Evolutionary conservation across 1,140 invertebrate genomes (phyloP).

Genomic region (Leptonema lineaticorne): DNA sequence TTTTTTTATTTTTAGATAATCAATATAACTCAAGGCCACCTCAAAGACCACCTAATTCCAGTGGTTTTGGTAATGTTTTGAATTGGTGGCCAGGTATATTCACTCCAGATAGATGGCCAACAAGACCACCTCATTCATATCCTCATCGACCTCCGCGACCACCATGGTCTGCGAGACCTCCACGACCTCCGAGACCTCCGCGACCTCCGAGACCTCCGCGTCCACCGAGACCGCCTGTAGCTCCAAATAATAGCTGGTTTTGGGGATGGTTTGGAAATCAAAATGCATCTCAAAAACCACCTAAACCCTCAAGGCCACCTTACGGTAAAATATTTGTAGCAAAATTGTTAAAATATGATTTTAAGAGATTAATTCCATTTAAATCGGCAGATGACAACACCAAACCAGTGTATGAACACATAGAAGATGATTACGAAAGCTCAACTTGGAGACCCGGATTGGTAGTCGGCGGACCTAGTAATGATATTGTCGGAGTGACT

Average conservation of each 20-base stretch:
- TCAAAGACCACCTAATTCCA: background rate
- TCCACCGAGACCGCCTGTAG: background rate
- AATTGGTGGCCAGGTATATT: constrained; percentile 27
- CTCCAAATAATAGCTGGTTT: constrained; percentile 27
- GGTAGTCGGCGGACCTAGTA: constrained; percentile 37
- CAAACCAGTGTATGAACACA: constrained; percentile 37
- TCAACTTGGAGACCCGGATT: constrained; percentile 31
- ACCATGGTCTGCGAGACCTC: background rate
- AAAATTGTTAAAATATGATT: too few relatives aligned
- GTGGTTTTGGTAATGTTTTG: constrained; percentile 21
- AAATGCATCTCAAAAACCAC: constrained; percentile 10
- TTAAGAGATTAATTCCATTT: background rate
- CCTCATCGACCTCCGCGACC: constrained; percentile 1
- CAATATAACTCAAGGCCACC: background rate
- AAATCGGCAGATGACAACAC: constrained; percentile 11
- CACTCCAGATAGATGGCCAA: constrained; percentile 28
- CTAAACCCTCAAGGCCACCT: constrained; percentile 22
- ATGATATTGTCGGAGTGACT: constrained; percentile 32
- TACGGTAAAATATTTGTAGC: constrained; percentile 1
- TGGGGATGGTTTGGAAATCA: constrained; percentile 31
- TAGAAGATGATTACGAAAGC: constrained; percentile 28
- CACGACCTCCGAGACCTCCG: background rate
- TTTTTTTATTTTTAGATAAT: background rate
- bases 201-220: background rate
- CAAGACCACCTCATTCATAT: constrained; percentile 7